Percentiles rank a stretch among this genome's conserved stretches.
Evolutionary conservation across 2,888 invertebrate genomes (phyloP).

Genomic region (Acrobasis suavella): DNA sequence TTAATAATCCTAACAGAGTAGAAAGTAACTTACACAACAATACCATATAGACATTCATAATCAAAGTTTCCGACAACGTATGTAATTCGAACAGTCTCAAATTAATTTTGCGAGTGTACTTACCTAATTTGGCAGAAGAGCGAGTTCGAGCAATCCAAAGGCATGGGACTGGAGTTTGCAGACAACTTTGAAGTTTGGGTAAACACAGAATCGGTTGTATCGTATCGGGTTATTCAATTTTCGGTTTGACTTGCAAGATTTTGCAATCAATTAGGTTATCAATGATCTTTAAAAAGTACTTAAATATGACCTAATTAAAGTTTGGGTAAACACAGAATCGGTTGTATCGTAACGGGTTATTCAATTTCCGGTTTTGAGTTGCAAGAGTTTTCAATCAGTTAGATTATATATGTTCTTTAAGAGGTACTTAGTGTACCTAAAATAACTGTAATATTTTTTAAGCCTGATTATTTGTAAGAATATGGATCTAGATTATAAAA

Average conservation of each 20-base stretch:
- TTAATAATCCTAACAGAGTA: no score
- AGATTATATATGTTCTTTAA: background rate
- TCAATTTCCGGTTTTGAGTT: background rate
- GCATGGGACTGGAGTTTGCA: background rate
- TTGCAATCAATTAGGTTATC: background rate
- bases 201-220: conserved; percentile 28
- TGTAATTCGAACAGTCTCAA: conserved; percentile 8
- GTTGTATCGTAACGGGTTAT: conserved; percentile 18
- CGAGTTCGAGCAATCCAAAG: conserved; percentile 26
- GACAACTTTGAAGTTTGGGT: conserved; percentile 19
- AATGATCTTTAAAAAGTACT: background rate
- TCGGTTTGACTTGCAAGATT: background rate
- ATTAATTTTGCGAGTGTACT: conserved; percentile 22
- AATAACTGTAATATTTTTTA: no score
- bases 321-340: conserved; percentile 28
- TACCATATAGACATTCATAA: background rate
- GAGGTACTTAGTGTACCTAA: no score
- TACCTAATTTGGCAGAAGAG: conserved; percentile 21
- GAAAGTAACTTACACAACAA: background rate
- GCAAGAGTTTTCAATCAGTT: background rate
- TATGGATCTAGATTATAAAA: no score
- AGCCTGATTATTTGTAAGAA: no score
- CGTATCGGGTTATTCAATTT: conserved; percentile 7
- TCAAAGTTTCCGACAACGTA: background rate
- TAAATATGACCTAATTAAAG: background rate